phyloP scores from a whole-genome alignment of 2,888 invertebrate genomes.

The Synergus umbraculus region DNA sequence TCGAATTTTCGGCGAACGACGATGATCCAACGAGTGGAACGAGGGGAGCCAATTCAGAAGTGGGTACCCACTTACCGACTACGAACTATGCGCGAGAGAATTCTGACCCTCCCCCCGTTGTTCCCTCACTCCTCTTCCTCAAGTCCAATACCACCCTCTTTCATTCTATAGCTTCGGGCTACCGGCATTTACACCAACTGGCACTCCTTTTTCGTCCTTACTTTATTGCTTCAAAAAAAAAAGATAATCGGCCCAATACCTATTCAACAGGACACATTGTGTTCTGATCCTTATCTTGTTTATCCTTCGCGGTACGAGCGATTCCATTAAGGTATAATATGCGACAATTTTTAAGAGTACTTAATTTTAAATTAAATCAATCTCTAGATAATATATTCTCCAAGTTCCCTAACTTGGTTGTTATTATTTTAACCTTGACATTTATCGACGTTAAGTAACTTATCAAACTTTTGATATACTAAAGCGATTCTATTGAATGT shows the following conservation, averaged over 20 bases:
- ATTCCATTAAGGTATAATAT: background rate
- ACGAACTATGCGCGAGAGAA: constrained; percentile 60
- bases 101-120: constrained; percentile 51
- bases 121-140: constrained; percentile 60
- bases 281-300: background rate
- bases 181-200: constrained; percentile 71
- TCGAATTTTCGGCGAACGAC: constrained; percentile 77
- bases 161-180: constrained; percentile 70
- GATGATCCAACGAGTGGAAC: constrained; percentile 77
- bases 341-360: too few relatives aligned
- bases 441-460: too few relatives aligned
- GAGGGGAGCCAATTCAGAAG: constrained; percentile 76
- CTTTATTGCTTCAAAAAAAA: constrained; percentile 60
- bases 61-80: constrained; percentile 76
- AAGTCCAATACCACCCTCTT: constrained; percentile 58
- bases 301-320: background rate
- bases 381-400: too few relatives aligned
- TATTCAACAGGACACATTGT: constrained; percentile 27
- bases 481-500: constrained; percentile 45
- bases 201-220: constrained; percentile 59
- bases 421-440: too few relatives aligned
- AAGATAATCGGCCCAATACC: constrained; percentile 64
- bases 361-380: too few relatives aligned
- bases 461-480: too few relatives aligned
- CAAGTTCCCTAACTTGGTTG: too few relatives aligned